Conservation (phyloP, 2,113 vertebrate species). For the Catharus bicknelli region DNA sequence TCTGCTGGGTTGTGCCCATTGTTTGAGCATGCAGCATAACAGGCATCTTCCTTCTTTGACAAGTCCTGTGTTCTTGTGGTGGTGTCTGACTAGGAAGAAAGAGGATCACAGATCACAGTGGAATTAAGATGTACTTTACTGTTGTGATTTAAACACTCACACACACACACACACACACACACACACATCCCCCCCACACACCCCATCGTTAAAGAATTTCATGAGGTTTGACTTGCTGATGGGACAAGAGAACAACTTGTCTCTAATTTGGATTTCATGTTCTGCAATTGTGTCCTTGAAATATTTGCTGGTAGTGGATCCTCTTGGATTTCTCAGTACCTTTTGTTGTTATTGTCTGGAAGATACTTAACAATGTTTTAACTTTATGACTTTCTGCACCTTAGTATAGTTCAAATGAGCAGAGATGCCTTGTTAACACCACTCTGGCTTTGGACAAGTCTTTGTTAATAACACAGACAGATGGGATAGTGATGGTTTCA, state of each 20-base stretch:
- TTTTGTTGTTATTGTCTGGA: constrained; percentile 24
- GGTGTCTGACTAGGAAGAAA: neutral
- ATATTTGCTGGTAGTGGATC: neutral
- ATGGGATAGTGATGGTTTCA: constrained; percentile 57
- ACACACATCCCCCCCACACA: too few relatives aligned
- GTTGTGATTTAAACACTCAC: neutral
- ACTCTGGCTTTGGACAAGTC: constrained; percentile 30
- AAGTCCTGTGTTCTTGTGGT: neutral
- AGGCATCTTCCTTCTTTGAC: neutral
- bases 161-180: neutral
- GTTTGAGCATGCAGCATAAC: neutral
- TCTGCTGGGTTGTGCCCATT: constrained; percentile 7
- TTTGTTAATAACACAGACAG: constrained; percentile 64
- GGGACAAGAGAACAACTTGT: neutral
- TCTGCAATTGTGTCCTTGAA: neutral
- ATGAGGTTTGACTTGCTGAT: neutral
- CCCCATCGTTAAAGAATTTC: neutral
- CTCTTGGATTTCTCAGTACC: neutral
- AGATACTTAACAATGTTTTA: constrained; percentile 44
- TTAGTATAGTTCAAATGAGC: neutral
- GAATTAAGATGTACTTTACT: neutral
- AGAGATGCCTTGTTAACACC: constrained; percentile 57
- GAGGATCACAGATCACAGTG: neutral
- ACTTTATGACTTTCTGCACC: constrained; percentile 56
- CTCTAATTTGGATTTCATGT: neutral